phyloP scores from a whole-genome alignment of 1,140 invertebrate genomes.

The Cepaea nemoralis region DNA sequence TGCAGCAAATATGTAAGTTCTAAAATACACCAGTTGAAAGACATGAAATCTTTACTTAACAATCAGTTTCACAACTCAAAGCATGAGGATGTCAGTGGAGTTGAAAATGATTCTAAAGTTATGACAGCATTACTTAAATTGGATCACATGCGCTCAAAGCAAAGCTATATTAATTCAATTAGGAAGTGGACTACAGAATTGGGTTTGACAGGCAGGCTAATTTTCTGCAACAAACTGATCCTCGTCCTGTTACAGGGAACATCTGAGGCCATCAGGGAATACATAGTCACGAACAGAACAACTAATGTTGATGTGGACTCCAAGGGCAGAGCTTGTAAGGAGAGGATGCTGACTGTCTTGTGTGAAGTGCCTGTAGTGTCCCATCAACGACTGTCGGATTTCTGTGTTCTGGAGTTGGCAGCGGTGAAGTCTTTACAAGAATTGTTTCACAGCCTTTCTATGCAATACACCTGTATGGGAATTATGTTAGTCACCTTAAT shows the following conservation, averaged over 20 bases:
- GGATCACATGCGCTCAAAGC: slow-evolving; percentile 55
- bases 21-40: not conserved
- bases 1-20: not conserved
- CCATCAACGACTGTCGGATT: no score
- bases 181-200: slow-evolving; percentile 51
- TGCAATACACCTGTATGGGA: no score
- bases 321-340: slow-evolving; percentile 51
- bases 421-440: no score
- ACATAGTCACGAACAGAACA: slow-evolving; percentile 49
- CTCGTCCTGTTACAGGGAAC: slow-evolving; percentile 51
- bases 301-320: slow-evolving; percentile 54
- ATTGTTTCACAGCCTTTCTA: no score
- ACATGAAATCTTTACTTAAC: not conserved
- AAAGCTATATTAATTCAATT: slow-evolving; percentile 51
- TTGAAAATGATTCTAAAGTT: not conserved
- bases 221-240: slow-evolving; percentile 51
- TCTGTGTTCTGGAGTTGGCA: no score
- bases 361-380: slow-evolving; percentile 36
- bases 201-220: slow-evolving; percentile 44
- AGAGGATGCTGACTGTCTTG: slow-evolving; percentile 53
- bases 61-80: not conserved
- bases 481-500: no score
- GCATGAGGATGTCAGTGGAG: not conserved
- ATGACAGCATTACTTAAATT: slow-evolving; percentile 42
- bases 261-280: slow-evolving; percentile 42